Base-by-base conservation (phyloP, 2,797 vertebrate genomes). In the Alfaro cultratus region DNA sequence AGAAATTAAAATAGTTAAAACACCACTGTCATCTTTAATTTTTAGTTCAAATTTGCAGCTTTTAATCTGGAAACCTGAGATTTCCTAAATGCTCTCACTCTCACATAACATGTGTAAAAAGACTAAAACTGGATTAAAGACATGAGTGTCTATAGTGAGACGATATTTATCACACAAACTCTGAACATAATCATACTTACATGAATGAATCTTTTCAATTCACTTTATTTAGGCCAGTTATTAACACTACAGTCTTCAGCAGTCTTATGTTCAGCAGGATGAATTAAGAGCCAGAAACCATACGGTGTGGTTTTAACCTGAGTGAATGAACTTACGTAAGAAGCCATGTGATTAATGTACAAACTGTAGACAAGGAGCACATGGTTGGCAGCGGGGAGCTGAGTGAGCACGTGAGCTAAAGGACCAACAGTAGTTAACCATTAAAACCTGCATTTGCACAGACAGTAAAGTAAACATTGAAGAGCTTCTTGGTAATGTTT, bases 321-420 rank as follows among this genome's bases (percentile, higher is more conserved):
- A 21, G 51, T 4, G 8, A 6, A 21, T 41, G 26, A 3, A 36
- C 0, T 87, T 80, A 9, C 3, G 26, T 47, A 86, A 84, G 16
- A 72, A 45, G 64, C 15, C 73, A 47, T 62, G 31, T 39, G 78
- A 76, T 64, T 57, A 10, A 29, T 82, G 68, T 45, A 62, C 36
- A 78, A 57, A n/a, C 62, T 80, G 46, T 60, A 64, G 60, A 67
- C 81, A 53, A 85, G 43, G 68, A 36, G 43, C 18, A 29, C 43
- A 11, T n/a, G 45, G 26, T 47, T 23, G 29, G 7, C 13, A n/a
- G 10, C 1, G 29, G 16, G 31, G 31, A 39, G 18, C 34, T 26
- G 5, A n/a, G 29, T 46, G 3, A 15, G 21, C 81, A 84, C 11
- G 43, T 88, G 76, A n/a, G 60, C 11, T 12, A 7, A 31, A 11